Evolutionary conservation across 2,797 vertebrate species (phyloP).

Genomic region (Sebastes taczanowskii): DNA sequence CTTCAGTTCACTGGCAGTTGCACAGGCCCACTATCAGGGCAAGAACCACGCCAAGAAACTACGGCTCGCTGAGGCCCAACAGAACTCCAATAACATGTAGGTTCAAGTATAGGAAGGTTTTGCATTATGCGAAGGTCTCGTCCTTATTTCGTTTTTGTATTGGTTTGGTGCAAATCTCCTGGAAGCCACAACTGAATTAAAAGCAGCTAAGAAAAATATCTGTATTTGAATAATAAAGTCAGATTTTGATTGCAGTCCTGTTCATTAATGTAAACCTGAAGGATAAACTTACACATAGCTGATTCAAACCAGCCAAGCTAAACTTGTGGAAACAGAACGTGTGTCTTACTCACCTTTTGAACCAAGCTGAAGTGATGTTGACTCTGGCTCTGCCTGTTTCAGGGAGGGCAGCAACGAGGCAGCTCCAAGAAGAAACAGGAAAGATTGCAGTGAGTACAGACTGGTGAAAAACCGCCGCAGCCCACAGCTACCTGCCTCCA

Average conservation of each 20-base stretch:
- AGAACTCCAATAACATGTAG: slow-evolving; percentile 88
- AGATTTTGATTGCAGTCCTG: not conserved
- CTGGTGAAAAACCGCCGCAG: slow-evolving; percentile 91
- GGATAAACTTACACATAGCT: not conserved
- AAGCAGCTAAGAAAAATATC: not conserved
- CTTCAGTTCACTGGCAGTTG: slow-evolving; percentile 95
- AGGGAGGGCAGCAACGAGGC: slow-evolving; percentile 87
- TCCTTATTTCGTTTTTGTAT: not conserved
- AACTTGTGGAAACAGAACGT: not conserved
- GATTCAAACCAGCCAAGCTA: not conserved
- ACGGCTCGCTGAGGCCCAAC: slow-evolving; percentile 92
- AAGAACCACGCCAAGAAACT: slow-evolving; percentile 98
- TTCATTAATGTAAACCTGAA: not conserved
- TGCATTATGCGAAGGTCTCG: not conserved
- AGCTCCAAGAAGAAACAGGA: slow-evolving; percentile 86
- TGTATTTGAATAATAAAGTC: not conserved
- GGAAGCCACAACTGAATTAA: not conserved
- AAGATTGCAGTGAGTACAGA: slow-evolving; percentile 93
- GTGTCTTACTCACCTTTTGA: not conserved
- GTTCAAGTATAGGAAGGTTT: slow-evolving; percentile 62
- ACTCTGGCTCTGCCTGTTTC: slow-evolving; percentile 11
- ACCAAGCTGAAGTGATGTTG: not conserved
- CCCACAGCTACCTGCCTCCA: slow-evolving; percentile 83
- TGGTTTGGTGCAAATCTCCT: not conserved
- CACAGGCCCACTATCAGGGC: slow-evolving; percentile 97